Evolutionary conservation across 1,140 invertebrate genomes (phyloP).

Genomic region (Drosophila mojavensis): DNA sequence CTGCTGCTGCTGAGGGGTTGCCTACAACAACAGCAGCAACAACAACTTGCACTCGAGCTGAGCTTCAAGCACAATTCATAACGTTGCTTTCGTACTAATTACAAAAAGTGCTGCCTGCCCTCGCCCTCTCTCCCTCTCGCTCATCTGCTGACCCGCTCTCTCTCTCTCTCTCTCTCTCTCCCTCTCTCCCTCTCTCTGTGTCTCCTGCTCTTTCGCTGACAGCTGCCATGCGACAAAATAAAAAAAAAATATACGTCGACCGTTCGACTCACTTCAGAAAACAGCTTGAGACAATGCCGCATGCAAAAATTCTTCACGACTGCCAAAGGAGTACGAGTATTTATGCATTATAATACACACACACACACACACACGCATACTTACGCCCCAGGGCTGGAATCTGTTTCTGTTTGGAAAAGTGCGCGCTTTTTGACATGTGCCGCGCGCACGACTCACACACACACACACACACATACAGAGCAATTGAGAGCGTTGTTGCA

Average conservation of each 20-base stretch:
- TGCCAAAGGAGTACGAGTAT: conserved; percentile 35
- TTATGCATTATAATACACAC: conserved; percentile 50
- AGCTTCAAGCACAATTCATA: conserved; percentile 76
- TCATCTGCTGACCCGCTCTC: conserved; percentile 4
- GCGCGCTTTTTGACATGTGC: conserved; percentile 73
- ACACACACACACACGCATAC: conserved; percentile 7
- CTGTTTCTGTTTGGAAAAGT: conserved; percentile 45
- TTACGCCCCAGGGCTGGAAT: conserved; percentile 31
- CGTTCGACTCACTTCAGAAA: conserved; percentile 71
- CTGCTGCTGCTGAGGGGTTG: conserved; percentile 29
- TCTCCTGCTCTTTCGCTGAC: conserved; percentile 7
- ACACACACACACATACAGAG: not conserved
- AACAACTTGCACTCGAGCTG: conserved; percentile 58
- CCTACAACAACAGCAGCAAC: conserved; percentile 33
- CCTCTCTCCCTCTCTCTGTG: not conserved
- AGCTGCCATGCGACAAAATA: conserved; percentile 49
- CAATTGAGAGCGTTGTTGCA: conserved; percentile 6
- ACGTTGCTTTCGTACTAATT: conserved; percentile 79
- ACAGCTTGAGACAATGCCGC: conserved; percentile 77
- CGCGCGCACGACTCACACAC: conserved; percentile 59
- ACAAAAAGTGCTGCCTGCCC: conserved; percentile 66
- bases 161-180: not conserved
- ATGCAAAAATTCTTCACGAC: conserved; percentile 63
- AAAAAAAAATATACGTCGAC: conserved; percentile 24
- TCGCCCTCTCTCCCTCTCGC: not conserved